Conservation (phyloP, 1,140 invertebrate species). For the Hestina assimilis region DNA sequence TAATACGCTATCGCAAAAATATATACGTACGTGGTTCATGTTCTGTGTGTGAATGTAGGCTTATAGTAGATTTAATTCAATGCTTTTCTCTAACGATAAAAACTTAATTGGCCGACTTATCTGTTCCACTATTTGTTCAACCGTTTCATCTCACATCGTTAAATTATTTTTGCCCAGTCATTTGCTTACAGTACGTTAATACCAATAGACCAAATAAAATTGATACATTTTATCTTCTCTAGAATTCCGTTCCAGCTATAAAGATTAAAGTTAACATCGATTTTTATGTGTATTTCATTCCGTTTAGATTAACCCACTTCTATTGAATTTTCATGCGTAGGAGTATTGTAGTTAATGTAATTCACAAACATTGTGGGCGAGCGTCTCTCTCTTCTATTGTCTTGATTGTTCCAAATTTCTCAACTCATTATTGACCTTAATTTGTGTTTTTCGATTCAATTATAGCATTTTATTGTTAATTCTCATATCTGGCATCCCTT, state of each 20-base stretch:
- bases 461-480: conserved; percentile 43
- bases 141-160: conserved; percentile 15
- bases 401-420: conserved; percentile 12
- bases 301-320: conserved; percentile 10
- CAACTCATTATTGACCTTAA: conserved; percentile 44
- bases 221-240: conserved; percentile 9
- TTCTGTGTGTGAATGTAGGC: neutral
- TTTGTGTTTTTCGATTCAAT: conserved; percentile 51
- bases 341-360: conserved; percentile 12
- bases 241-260: neutral
- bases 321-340: conserved; percentile 10
- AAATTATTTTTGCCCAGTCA: conserved; percentile 13
- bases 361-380: conserved; percentile 19
- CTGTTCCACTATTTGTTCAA: neutral
- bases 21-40: neutral
- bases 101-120: conserved; percentile 15
- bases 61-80: neutral
- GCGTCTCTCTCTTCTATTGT: conserved; percentile 19
- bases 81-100: neutral
- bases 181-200: conserved; percentile 27
- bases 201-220: conserved; percentile 3
- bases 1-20: neutral
- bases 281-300: neutral
- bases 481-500: conserved; percentile 27
- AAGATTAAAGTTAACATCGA: conserved; percentile 5